Conservation (phyloP, 2,888 invertebrate genomes). For the Zygogramma bicolorata region DNA sequence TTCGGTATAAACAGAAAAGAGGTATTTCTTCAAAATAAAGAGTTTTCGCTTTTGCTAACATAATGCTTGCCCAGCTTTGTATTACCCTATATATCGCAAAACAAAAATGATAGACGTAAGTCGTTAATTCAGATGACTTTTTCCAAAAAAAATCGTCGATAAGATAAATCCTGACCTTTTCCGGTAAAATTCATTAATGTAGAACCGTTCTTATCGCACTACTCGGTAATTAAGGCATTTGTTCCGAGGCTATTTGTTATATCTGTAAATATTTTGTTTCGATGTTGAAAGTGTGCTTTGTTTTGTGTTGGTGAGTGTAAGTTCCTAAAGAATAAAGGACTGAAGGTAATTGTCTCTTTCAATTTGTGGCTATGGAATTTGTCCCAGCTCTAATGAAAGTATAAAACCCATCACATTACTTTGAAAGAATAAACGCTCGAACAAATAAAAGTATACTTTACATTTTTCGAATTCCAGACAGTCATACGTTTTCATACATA, state of each 20-base stretch:
- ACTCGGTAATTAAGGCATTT: constrained; percentile 23
- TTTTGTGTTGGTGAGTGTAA: background rate
- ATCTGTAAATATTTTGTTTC: background rate
- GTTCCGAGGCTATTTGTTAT: constrained; percentile 2
- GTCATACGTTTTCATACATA: no score
- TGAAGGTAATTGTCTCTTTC: no score
- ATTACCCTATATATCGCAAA: background rate
- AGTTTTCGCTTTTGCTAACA: constrained; percentile 18
- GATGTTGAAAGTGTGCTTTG: background rate
- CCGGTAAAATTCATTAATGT: constrained; percentile 24
- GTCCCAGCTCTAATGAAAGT: no score
- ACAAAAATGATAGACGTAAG: background rate
- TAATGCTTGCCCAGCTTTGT: background rate
- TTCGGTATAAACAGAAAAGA: constrained; percentile 91
- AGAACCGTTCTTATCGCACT: constrained; percentile 30
- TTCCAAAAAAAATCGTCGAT: constrained; percentile 20
- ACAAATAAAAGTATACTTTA: no score
- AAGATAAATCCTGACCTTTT: constrained; percentile 37
- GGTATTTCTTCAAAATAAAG: constrained; percentile 70
- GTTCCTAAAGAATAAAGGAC: no score
- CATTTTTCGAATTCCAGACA: no score
- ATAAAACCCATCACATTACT: no score
- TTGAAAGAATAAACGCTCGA: no score
- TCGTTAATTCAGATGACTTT: constrained; percentile 4
- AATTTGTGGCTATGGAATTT: no score